Percentiles rank a stretch among this genome's conserved stretches.
Conservation (phyloP, 1,140 invertebrate species). For the Diprion similis region DNA sequence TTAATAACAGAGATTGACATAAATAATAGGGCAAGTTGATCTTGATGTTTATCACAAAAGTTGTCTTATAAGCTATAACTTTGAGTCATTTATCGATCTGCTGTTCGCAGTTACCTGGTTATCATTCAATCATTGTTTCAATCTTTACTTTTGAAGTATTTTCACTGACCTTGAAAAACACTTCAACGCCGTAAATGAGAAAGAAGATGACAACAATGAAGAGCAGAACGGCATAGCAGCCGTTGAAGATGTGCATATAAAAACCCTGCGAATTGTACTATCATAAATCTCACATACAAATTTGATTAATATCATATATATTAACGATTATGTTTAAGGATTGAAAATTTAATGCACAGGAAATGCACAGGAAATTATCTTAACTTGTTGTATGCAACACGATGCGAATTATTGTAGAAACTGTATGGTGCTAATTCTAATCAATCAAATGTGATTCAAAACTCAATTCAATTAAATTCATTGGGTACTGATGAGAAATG, state of each 20-base stretch:
- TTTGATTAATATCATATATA: too few relatives aligned
- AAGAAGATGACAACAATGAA: slow-evolving; percentile 93
- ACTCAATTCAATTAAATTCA: background rate
- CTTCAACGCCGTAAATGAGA: slow-evolving; percentile 93
- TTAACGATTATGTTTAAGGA: too few relatives aligned
- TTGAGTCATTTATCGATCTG: too few relatives aligned
- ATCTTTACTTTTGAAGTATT: slow-evolving; percentile 16
- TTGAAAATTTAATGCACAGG: too few relatives aligned
- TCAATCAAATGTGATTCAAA: too few relatives aligned
- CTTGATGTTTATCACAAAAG: too few relatives aligned
- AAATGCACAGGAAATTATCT: too few relatives aligned
- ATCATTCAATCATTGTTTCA: background rate
- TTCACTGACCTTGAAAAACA: slow-evolving; percentile 86
- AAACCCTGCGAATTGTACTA: slow-evolving; percentile 66
- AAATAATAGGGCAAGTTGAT: too few relatives aligned
- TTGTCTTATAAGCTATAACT: too few relatives aligned
- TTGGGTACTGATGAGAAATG: background rate
- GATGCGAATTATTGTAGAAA: background rate
- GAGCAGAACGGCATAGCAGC: slow-evolving; percentile 88
- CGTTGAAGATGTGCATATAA: slow-evolving; percentile 87
- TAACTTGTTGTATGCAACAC: background rate
- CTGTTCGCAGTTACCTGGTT: too few relatives aligned
- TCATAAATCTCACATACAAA: too few relatives aligned
- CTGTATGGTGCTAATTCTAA: background rate
- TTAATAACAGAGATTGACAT: background rate